Evolutionary conservation across 1,140 invertebrate genomes (phyloP), one percentile per base, ranked within the genome.

Genomic region (Listronotus oregonensis): DNA sequence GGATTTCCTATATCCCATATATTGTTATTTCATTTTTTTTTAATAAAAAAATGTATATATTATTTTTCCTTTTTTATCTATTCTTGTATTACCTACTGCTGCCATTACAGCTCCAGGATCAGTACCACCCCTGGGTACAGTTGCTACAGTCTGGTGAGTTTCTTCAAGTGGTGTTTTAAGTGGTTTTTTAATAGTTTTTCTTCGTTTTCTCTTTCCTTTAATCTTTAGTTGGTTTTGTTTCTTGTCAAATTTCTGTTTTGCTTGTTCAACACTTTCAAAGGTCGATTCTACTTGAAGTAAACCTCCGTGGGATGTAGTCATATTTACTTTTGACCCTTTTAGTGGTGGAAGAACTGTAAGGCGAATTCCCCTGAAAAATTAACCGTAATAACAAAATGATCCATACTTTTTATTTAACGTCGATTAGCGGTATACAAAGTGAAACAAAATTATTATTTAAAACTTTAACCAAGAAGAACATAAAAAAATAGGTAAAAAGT

Each of bases 231-330:
- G 8, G 49, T 72, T 70, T 34, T 64, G 67, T 46, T 73, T 71
- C 52, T 73, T 71, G n/a, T 67, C 64, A 32, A 67, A 65, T 17
- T 68, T 62, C 27, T 72, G 55, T 12, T 76, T 74, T 8, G 75
- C 67, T 75, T 87, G 79, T 71, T 91, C 89, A 12, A 91, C 89
- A 11, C 86, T 84, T 73, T 86, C 81, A 76, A 88, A 87, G 17
- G 86, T 88, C 51, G 84, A 84, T 69, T 90, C 88, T 9, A 90
- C 89, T 79, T 92, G 88, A 43, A 91, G 77, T 27, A 92, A 77
- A 11, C 89, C 89, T 34, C 88, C 89, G 71, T 91, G 89, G 0
- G 89, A 90, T 9, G 87, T 88, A 1, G 89, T 90, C 82, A 84
- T 85, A 69, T 90, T 90, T 18, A 80, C 76, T 58, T 81, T 81